These are phyloP conservation scores for Mesorhabditis belari DNA, from an alignment of 2,888 invertebrate species.

Conservation along the genomic window DNA sequence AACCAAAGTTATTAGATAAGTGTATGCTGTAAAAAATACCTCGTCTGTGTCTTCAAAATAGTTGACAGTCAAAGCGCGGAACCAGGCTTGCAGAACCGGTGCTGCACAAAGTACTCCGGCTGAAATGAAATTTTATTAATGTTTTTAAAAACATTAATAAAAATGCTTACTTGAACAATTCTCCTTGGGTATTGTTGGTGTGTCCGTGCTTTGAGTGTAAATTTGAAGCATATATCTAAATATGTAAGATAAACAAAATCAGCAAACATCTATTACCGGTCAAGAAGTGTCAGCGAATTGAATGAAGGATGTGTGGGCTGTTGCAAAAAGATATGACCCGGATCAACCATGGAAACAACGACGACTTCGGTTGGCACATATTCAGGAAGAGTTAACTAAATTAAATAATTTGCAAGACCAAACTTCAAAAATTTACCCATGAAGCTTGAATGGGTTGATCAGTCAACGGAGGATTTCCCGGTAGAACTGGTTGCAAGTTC, in stretches of 20 bases:
- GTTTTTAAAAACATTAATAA: neutral
- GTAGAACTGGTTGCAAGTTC: conserved; percentile 52
- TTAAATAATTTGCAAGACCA: neutral
- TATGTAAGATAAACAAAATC: too few species aligned
- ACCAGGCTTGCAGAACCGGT: conserved; percentile 78
- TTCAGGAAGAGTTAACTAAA: conserved; percentile 75
- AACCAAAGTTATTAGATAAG: neutral
- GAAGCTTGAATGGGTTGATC: conserved; percentile 33
- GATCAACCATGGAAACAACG: conserved; percentile 76
- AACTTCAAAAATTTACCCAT: conserved; percentile 16
- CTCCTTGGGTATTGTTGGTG: conserved; percentile 73
- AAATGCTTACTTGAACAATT: conserved; percentile 72
- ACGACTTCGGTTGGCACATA: conserved; percentile 86
- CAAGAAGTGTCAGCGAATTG: conserved; percentile 60
- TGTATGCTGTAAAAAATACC: conserved; percentile 54
- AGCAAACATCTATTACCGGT: conserved; percentile 1
- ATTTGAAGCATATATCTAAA: conserved; percentile 74
- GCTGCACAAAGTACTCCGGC: conserved; percentile 83
- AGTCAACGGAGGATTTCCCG: conserved; percentile 38
- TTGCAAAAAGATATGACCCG: conserved; percentile 86
- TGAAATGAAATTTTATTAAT: conserved; percentile 56
- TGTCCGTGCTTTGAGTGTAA: conserved; percentile 66
- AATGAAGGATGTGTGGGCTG: conserved; percentile 88
- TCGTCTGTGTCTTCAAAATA: conserved; percentile 62
- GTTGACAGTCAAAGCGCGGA: conserved; percentile 74